phyloP scores from a whole-genome alignment of 1,140 invertebrate species.

The Parapsyche elsis region DNA sequence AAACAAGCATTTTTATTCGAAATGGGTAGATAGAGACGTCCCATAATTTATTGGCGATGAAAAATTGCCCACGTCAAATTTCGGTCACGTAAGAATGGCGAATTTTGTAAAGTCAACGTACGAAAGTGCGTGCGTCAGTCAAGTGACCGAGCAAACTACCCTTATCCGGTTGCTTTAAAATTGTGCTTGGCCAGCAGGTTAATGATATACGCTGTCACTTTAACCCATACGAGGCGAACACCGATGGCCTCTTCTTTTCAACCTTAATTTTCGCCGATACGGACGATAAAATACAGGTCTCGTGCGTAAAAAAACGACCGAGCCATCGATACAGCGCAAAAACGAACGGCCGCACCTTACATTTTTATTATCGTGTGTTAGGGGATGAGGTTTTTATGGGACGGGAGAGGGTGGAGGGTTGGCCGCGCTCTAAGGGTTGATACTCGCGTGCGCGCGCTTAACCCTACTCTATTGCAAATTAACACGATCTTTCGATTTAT shows the following conservation, averaged over 20 bases:
- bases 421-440: background rate
- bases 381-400: background rate
- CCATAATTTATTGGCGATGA: background rate
- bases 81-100: slow-evolving; percentile 6
- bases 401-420: background rate
- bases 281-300: slow-evolving; percentile 36
- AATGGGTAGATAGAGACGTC: background rate
- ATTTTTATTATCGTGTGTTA: background rate
- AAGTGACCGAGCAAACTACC: background rate
- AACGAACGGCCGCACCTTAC: background rate
- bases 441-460: background rate
- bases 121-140: slow-evolving; percentile 37
- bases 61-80: slow-evolving; percentile 3
- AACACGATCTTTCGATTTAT: slow-evolving; percentile 22
- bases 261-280: slow-evolving; percentile 47
- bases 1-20: too few species aligned
- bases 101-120: background rate
- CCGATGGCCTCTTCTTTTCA: slow-evolving; percentile 23
- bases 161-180: slow-evolving; percentile 43
- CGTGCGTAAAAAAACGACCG: slow-evolving; percentile 41
- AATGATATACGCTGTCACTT: slow-evolving; percentile 50
- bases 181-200: slow-evolving; percentile 49
- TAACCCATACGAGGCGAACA: slow-evolving; percentile 10
- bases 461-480: slow-evolving; percentile 7
- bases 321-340: background rate